These are phyloP conservation scores for Peromyscus attwateri DNA, from an alignment of 2,797 vertebrate genomes.

Conservation along the genomic window DNA sequence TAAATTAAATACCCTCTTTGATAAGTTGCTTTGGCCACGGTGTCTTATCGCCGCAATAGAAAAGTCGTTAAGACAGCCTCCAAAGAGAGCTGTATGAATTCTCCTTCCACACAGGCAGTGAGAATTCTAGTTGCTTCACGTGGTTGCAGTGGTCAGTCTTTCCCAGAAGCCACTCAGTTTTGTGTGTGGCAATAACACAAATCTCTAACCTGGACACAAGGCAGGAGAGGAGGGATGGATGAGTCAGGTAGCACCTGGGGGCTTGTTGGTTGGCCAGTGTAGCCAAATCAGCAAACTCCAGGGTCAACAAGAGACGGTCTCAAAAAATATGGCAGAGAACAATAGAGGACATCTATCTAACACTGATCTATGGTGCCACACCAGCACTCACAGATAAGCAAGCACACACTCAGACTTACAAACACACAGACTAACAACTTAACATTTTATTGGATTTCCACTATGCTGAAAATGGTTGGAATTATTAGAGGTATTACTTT, in stretches of 20 bases:
- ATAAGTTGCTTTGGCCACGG: neutral
- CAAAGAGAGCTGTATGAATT: neutral
- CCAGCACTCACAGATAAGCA: neutral
- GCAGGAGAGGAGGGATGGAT: too few species aligned
- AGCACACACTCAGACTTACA: too few species aligned
- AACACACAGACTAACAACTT: neutral
- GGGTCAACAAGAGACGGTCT: neutral
- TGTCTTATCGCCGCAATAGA: neutral
- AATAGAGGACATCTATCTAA: neutral
- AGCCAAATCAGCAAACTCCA: neutral
- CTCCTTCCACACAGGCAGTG: neutral
- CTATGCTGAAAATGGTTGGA: slow-evolving; percentile 25
- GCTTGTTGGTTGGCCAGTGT: neutral
- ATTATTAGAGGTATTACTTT: slow-evolving; percentile 59
- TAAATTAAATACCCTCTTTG: neutral
- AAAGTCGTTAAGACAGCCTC: neutral
- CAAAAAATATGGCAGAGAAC: neutral
- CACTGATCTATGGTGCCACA: neutral
- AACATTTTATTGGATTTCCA: neutral
- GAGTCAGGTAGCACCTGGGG: neutral
- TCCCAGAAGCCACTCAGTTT: neutral
- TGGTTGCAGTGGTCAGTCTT: neutral
- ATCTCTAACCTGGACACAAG: neutral
- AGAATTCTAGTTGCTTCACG: neutral
- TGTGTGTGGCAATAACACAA: neutral